Conservation (phyloP, 1,140 invertebrate species). For the Drosophila auraria region DNA sequence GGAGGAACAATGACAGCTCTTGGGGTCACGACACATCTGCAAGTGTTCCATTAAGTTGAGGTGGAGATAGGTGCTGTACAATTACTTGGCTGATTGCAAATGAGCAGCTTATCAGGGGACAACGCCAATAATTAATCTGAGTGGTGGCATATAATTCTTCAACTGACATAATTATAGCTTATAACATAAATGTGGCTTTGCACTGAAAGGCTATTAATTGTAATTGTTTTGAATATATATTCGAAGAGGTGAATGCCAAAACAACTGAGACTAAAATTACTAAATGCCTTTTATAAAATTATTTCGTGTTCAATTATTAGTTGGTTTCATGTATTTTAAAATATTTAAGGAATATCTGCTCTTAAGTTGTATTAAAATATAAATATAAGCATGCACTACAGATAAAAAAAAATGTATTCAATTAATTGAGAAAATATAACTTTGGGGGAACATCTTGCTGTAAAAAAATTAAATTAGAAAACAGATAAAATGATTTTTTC, state of each 20-base stretch:
- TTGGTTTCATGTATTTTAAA: too few relatives aligned
- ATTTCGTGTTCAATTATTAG: too few relatives aligned
- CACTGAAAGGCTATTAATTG: too few relatives aligned
- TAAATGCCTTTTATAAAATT: too few relatives aligned
- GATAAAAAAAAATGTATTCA: too few relatives aligned
- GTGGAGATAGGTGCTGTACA: constrained; percentile 12
- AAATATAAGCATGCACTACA: too few relatives aligned
- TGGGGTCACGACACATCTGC: constrained; percentile 37
- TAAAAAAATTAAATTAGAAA: constrained; percentile 60
- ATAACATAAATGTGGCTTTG: too few relatives aligned
- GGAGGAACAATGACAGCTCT: constrained; percentile 23
- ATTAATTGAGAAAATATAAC: constrained; percentile 46
- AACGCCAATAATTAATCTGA: not conserved
- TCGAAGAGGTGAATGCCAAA: too few relatives aligned
- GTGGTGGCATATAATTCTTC: not conserved
- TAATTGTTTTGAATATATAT: too few relatives aligned
- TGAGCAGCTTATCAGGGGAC: constrained; percentile 3
- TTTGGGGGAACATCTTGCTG: constrained; percentile 26
- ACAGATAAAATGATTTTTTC: constrained; percentile 41
- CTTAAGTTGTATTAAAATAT: too few relatives aligned
- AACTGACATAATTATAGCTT: not conserved
- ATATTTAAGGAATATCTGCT: too few relatives aligned
- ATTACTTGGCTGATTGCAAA: constrained; percentile 22
- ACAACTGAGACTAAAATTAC: too few relatives aligned
- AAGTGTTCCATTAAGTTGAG: constrained; percentile 1